phyloP scores from a whole-genome alignment of 2,797 vertebrate species.

The Thunnus albacares region DNA sequence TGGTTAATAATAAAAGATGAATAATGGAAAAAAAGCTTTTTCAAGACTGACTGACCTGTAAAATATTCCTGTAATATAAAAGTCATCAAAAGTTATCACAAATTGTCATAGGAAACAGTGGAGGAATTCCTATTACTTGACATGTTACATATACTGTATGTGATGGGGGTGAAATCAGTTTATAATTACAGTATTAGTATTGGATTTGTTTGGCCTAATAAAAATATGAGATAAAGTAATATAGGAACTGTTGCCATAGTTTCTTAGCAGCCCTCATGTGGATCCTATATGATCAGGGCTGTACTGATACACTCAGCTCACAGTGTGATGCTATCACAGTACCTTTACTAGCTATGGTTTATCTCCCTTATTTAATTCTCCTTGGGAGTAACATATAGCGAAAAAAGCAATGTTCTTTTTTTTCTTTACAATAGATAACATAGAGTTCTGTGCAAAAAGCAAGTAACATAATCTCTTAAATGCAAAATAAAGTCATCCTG shows the following conservation, averaged over 20 bases:
- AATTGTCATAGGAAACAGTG: neutral
- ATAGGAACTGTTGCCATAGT: neutral
- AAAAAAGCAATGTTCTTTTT: no score
- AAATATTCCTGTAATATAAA: neutral
- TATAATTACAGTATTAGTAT: neutral
- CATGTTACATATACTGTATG: neutral
- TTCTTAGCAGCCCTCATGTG: no score
- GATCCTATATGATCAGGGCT: neutral
- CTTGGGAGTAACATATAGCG: no score
- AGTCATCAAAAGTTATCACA: no score
- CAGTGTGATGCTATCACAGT: neutral
- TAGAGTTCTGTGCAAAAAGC: neutral
- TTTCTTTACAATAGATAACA: neutral
- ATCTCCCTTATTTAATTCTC: no score
- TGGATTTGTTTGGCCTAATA: neutral
- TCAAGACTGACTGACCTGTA: neutral
- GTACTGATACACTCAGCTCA: neutral
- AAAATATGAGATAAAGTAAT: neutral
- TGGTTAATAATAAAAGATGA: neutral
- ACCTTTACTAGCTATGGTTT: no score
- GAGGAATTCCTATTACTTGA: neutral
- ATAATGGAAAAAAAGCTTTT: neutral
- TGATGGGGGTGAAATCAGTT: neutral
- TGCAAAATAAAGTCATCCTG: neutral
- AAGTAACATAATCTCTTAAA: neutral